These are phyloP conservation scores for Spicauda simplicius DNA, from an alignment of 2,888 invertebrate genomes.

Conservation along the genomic window DNA sequence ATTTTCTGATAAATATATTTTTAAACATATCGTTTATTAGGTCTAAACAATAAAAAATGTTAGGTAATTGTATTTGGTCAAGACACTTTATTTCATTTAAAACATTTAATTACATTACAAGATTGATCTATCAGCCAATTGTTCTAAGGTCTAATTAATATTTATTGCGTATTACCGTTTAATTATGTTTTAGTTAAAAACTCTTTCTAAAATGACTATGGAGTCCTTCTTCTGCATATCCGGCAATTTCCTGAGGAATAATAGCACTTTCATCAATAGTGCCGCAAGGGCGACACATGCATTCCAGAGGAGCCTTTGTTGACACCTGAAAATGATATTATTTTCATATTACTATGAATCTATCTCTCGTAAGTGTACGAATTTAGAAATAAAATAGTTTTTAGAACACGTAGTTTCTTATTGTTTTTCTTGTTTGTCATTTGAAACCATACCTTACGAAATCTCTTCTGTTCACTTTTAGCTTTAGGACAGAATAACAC, in stretches of 20 bases:
- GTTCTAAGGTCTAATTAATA: background rate
- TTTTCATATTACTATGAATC: too few relatives aligned
- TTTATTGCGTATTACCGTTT: background rate
- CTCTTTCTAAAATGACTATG: slow-evolving; percentile 92
- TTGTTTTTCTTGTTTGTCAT: too few relatives aligned
- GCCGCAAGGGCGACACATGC: slow-evolving; percentile 97
- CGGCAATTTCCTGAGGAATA: slow-evolving; percentile 95
- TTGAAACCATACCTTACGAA: slow-evolving; percentile 87
- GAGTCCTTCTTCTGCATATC: slow-evolving; percentile 92
- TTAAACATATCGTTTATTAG: too few relatives aligned
- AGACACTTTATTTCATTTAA: background rate
- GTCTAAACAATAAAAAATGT: too few relatives aligned
- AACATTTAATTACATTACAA: background rate
- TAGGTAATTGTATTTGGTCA: background rate
- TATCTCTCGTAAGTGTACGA: too few relatives aligned
- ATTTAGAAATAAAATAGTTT: too few relatives aligned
- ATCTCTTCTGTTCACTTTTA: slow-evolving; percentile 92
- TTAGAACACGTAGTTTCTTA: too few relatives aligned
- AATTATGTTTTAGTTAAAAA: slow-evolving; percentile 64
- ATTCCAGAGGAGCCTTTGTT: slow-evolving; percentile 96
- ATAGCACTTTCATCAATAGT: slow-evolving; percentile 94
- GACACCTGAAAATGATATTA: slow-evolving; percentile 86
- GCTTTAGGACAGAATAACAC: slow-evolving; percentile 95
- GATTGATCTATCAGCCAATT: background rate
- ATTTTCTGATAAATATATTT: too few relatives aligned